phyloP scores from a whole-genome alignment of 2,113 vertebrate genomes.

The Candoia aspera region DNA sequence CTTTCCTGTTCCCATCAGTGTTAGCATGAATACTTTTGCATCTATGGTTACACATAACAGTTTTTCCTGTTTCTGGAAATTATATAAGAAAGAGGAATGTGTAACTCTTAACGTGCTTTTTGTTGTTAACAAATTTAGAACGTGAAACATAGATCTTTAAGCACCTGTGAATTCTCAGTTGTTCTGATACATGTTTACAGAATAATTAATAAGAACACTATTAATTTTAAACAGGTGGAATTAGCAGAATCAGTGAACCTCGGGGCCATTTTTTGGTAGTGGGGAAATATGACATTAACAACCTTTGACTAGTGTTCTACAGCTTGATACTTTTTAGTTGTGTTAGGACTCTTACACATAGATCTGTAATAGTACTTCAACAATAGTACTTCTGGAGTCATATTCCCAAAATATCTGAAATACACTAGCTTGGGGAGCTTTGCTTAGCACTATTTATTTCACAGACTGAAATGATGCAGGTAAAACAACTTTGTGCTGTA shows the following conservation, averaged over 20 bases:
- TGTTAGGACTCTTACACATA: not conserved
- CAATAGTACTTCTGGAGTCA: not conserved
- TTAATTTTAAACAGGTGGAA: not conserved
- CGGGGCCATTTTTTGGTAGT: not conserved
- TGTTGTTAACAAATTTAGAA: rapidly evolving
- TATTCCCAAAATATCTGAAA: not conserved
- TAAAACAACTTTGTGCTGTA: not conserved
- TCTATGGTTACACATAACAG: constrained; percentile 32
- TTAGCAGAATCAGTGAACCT: not conserved
- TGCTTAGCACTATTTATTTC: not conserved
- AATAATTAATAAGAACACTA: not conserved
- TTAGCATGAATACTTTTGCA: not conserved
- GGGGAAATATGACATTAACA: rapidly evolving
- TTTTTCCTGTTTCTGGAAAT: constrained; percentile 43
- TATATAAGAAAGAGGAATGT: constrained; percentile 30
- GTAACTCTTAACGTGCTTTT: constrained; percentile 11
- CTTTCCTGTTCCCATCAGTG: not conserved
- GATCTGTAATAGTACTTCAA: not conserved
- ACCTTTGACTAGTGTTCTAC: not conserved
- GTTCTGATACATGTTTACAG: not conserved
- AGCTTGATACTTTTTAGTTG: not conserved
- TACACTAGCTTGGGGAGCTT: not conserved
- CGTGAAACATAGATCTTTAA: constrained; percentile 3
- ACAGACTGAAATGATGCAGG: not conserved
- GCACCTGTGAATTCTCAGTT: not conserved